These are phyloP conservation scores for Erannis defoliaria DNA, from an alignment of 2,888 invertebrate species.

Conservation along the genomic window DNA sequence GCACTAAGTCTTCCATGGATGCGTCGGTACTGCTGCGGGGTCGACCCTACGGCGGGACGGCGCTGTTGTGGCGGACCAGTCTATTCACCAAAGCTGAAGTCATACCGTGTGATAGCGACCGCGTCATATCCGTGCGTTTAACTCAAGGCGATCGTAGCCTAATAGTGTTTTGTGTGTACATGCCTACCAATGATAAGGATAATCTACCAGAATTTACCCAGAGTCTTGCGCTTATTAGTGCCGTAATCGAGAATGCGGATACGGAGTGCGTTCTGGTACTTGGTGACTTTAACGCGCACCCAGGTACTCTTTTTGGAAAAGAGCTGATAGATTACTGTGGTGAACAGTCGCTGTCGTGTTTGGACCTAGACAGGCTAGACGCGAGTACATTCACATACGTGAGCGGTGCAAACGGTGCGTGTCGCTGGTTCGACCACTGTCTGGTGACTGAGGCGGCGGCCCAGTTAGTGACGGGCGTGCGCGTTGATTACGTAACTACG, in stretches of 20 bases:
- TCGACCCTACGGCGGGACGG: too few relatives aligned
- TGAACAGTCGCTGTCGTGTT: background rate
- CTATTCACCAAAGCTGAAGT: slow-evolving; percentile 27
- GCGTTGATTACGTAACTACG: background rate
- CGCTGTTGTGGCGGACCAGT: slow-evolving; percentile 34
- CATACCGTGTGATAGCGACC: slow-evolving; percentile 19
- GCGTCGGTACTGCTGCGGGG: slow-evolving; percentile 27
- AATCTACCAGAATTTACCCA: slow-evolving; percentile 3
- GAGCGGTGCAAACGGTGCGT: background rate
- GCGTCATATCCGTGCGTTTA: background rate
- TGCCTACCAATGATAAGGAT: background rate
- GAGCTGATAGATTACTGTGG: background rate
- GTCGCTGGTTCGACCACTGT: too few relatives aligned
- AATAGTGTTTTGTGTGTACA: background rate
- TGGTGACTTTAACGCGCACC: too few relatives aligned
- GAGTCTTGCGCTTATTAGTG: background rate
- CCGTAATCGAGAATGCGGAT: too few relatives aligned
- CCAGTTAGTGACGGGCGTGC: background rate
- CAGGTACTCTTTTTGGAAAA: background rate
- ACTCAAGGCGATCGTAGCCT: background rate
- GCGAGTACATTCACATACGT: background rate
- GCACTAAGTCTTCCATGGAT: slow-evolving; percentile 36
- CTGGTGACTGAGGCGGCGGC: background rate
- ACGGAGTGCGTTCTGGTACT: background rate
- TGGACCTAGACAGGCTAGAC: background rate